Percentiles rank a stretch among this genome's conserved stretches.
These are phyloP conservation scores for Subanguina moxae DNA, from an alignment of 1,140 invertebrate species.

Conservation along the genomic window DNA sequence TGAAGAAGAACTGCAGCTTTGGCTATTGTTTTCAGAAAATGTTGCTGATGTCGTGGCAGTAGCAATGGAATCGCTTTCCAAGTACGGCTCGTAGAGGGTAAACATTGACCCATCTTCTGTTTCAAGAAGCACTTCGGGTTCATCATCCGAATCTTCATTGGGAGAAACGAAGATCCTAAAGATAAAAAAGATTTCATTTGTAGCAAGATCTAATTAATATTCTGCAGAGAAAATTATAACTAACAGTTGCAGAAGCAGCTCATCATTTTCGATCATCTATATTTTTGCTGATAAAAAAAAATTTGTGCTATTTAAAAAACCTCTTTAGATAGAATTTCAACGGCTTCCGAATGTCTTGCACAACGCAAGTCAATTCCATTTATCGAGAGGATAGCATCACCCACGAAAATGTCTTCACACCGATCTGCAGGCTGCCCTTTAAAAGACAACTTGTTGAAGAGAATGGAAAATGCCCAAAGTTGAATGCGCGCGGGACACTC, in stretches of 20 bases:
- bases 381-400: slow-evolving; percentile 76
- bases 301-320: slow-evolving; percentile 16
- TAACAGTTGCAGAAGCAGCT: not conserved
- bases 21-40: not conserved
- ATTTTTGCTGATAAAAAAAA: not conserved
- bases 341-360: slow-evolving; percentile 60
- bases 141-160: not conserved
- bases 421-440: slow-evolving; percentile 71
- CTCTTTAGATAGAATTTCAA: slow-evolving; percentile 53
- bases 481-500: too few species aligned
- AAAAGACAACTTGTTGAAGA: too few species aligned
- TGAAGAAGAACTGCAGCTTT: not conserved
- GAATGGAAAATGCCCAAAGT: too few species aligned
- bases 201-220: too few species aligned
- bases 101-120: slow-evolving; percentile 2
- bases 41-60: not conserved
- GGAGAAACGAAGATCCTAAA: not conserved
- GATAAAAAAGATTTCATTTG: too few species aligned
- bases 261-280: slow-evolving; percentile 1
- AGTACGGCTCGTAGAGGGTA: not conserved
- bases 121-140: not conserved
- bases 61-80: not conserved
- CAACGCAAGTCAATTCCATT: slow-evolving; percentile 73
- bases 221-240: too few species aligned
- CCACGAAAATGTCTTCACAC: slow-evolving; percentile 71